Evolutionary conservation across 2,888 invertebrate species (phyloP).

Genomic region (Catocala nupta): DNA sequence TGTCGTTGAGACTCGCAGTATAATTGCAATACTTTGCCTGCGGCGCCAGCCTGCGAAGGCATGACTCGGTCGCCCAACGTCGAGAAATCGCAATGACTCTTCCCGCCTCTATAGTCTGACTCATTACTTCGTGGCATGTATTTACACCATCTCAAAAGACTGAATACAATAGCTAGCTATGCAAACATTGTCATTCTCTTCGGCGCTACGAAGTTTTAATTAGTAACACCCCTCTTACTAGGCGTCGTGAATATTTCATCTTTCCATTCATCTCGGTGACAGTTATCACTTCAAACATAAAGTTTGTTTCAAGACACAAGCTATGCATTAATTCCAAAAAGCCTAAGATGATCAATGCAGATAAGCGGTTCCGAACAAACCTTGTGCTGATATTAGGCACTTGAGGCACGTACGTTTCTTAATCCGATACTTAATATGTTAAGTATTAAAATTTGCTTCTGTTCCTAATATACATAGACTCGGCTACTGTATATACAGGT

Average conservation of each 20-base stretch:
- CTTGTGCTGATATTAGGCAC: no score
- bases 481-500: constrained; percentile 30
- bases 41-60: constrained; percentile 57
- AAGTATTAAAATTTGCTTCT: no score
- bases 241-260: no score
- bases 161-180: constrained; percentile 8
- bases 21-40: constrained; percentile 64
- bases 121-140: constrained; percentile 42
- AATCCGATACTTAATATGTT: no score
- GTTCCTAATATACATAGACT: no score
- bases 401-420: no score
- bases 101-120: constrained; percentile 53
- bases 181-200: constrained; percentile 7
- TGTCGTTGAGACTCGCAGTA: constrained; percentile 46
- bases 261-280: no score
- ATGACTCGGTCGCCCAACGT: constrained; percentile 50
- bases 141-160: constrained; percentile 19
- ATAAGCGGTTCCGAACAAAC: no score
- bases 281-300: no score
- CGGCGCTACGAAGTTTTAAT: constrained; percentile 3
- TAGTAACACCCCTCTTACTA: not conserved
- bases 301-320: no score
- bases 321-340: no score
- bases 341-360: no score
- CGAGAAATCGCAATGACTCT: constrained; percentile 59